A percentile compares a stretch with the other conserved stretches of the same genome.
Conservation (phyloP, 2,113 vertebrate genomes). For the Trachemys scripta region DNA sequence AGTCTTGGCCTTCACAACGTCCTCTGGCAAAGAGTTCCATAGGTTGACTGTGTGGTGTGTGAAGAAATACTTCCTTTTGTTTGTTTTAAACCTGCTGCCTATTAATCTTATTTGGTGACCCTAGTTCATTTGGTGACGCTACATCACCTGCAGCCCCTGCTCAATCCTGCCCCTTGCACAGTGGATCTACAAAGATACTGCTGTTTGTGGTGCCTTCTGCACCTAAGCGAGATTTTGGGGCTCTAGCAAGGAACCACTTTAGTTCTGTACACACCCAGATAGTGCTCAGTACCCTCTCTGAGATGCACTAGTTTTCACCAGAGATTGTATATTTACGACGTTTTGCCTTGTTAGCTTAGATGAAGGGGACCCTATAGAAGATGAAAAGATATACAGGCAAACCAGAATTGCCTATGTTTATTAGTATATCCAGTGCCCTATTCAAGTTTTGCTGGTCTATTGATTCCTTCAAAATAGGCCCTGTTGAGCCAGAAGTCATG, state of each 20-base stretch:
- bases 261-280: background rate
- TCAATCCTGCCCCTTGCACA: background rate
- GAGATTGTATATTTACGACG: background rate
- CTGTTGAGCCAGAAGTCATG: rapidly evolving
- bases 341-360: background rate
- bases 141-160: background rate
- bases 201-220: background rate
- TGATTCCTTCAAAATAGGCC: background rate
- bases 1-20: too few species aligned
- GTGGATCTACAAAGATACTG: background rate
- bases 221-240: background rate
- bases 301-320: background rate
- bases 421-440: background rate
- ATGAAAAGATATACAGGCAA: too few species aligned
- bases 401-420: background rate
- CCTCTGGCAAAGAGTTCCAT: too few species aligned
- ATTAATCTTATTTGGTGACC: too few species aligned
- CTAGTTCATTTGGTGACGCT: too few species aligned
- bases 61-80: too few species aligned
- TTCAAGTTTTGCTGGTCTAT: background rate
- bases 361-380: background rate
- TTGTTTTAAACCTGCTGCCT: too few species aligned
- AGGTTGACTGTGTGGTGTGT: too few species aligned
- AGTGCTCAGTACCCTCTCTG: background rate
- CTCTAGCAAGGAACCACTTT: slow-evolving; percentile 36